Evolutionary conservation across 2,113 vertebrate genomes (phyloP), one percentile per base, ranked within the genome.

Genomic region (Cyanistes caeruleus): DNA sequence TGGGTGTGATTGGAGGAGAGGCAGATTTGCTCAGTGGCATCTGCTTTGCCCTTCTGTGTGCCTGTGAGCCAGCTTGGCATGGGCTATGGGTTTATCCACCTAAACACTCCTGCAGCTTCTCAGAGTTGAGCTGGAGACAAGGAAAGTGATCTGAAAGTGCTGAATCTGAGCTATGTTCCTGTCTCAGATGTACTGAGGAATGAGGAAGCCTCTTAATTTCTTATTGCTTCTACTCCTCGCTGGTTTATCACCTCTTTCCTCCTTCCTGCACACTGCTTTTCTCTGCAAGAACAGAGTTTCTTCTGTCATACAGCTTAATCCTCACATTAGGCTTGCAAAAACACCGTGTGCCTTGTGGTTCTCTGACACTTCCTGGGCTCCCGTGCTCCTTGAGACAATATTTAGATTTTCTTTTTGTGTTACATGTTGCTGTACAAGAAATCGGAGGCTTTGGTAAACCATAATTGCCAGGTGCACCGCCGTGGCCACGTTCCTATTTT

Each of bases 311-410:
- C 44, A 72, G 53, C 31, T 85, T 84, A 65, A 58, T 74, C 58
- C 24, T 49, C 35, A 58, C 31, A 5, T 46, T 72, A 4, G 28
- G 35, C 63, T 72, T 82, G 65, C 27, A 64, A 49, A 79, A 87
- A 8, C 44, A 53, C 11, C 0, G 0, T 11, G 1, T 93, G 25
- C 33, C 24, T 75, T 78, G 43, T 53, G 44, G 11, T 76, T 79
- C 55, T 73, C 46, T 0, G 0, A 7, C 2, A 15, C 59, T 67
- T 70, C 0, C 0, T 2, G 13, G 72, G 51, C 31, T 62, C 35
- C 63, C 2, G 1, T 69, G 74, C 44, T 76, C 62, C 48, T 41
- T 52, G 48, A 68, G 56, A 8, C 82, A 90, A 72, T 44, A 39
- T 24, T 86, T 67, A 49, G 64, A 3, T 74, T 93, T 83, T 59